These are phyloP conservation scores for Loripinus fragilis DNA, from an alignment of 2,888 invertebrate genomes.

Conservation along the genomic window DNA sequence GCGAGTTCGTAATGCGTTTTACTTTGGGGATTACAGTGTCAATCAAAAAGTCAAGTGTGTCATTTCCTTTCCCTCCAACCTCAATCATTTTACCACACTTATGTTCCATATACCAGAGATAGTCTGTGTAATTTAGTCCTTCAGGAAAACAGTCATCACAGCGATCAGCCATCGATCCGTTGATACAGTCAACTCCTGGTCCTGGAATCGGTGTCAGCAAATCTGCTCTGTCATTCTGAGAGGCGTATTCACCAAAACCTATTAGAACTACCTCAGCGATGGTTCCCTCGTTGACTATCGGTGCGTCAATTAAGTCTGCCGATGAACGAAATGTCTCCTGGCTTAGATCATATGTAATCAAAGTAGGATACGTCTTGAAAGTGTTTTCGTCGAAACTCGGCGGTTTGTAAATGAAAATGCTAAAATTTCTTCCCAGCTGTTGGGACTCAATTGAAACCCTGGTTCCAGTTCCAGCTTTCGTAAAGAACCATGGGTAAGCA, in stretches of 20 bases:
- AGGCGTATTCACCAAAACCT: slow-evolving; percentile 27
- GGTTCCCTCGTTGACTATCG: slow-evolving; percentile 7
- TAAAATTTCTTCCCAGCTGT: slow-evolving; percentile 19
- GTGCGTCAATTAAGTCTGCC: not conserved
- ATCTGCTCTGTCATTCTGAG: not conserved
- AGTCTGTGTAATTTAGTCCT: not conserved
- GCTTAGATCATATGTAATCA: slow-evolving; percentile 20
- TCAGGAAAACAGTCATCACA: slow-evolving; percentile 21
- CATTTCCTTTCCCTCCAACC: slow-evolving; percentile 27
- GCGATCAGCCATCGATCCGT: slow-evolving; percentile 15
- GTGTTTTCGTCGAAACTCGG: slow-evolving; percentile 44
- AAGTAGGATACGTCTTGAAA: slow-evolving; percentile 30
- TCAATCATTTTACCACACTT: slow-evolving; percentile 22
- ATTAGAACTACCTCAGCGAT: slow-evolving; percentile 20
- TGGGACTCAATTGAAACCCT: slow-evolving; percentile 9
- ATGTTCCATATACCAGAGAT: not conserved
- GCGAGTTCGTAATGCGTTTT: not conserved
- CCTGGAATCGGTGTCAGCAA: slow-evolving; percentile 8
- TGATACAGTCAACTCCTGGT: slow-evolving; percentile 11
- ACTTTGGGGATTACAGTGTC: slow-evolving; percentile 23
- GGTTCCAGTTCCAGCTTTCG: not conserved
- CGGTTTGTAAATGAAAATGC: slow-evolving; percentile 25
- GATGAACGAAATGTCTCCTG: not conserved
- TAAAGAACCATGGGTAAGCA: slow-evolving; percentile 33
- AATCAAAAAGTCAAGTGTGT: slow-evolving; percentile 33